Evolutionary conservation across 2,888 invertebrate species (phyloP).

Genomic region (Bedellia somnulentella): DNA sequence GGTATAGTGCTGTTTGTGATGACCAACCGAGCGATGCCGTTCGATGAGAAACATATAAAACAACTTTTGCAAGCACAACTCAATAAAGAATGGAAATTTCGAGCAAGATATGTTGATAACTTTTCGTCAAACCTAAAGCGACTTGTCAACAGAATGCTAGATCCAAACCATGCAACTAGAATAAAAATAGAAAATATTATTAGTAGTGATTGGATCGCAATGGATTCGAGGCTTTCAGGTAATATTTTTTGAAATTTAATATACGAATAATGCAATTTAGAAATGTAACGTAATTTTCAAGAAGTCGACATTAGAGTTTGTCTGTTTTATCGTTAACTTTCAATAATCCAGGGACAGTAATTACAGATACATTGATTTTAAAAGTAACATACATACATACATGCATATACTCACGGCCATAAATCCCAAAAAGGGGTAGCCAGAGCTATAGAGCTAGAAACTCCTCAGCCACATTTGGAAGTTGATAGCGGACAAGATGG

Average conservation of each 20-base stretch:
- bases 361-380: no score
- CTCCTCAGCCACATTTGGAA: no score
- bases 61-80: constrained; percentile 65
- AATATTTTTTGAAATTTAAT: no score
- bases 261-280: no score
- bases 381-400: no score
- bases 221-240: constrained; percentile 63
- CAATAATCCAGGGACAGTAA: no score
- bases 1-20: constrained; percentile 81
- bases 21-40: constrained; percentile 83
- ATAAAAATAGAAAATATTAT: constrained; percentile 62
- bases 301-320: no score
- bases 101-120: constrained; percentile 61
- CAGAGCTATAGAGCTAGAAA: no score
- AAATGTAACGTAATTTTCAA: no score
- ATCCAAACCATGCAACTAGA: constrained; percentile 66
- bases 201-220: constrained; percentile 64
- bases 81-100: constrained; percentile 67
- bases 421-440: no score
- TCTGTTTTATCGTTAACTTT: not conserved
- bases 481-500: no score
- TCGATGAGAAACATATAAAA: constrained; percentile 75
- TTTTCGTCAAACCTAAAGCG: constrained; percentile 66
- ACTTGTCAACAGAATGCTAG: constrained; percentile 64
- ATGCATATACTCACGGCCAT: no score